Evolutionary conservation across 2,797 vertebrate species (phyloP).

Genomic region (Eurystomus glaucurus): DNA sequence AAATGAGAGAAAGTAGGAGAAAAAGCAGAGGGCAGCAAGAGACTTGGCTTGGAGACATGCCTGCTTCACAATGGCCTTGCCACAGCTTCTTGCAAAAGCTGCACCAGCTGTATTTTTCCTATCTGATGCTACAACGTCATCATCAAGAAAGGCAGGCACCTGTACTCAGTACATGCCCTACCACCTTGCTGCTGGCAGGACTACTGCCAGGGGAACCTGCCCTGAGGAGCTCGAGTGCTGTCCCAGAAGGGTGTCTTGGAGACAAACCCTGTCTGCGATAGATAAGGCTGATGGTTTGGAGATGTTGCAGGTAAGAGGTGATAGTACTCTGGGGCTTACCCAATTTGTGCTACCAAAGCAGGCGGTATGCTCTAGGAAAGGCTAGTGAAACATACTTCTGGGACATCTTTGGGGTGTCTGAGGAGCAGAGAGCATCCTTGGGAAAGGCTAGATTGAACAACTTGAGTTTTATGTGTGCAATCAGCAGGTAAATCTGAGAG

Average conservation of each 20-base stretch:
- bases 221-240: not conserved
- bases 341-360: not conserved
- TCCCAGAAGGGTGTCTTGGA: not conserved
- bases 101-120: not conserved
- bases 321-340: not conserved
- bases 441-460: not conserved
- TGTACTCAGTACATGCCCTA: not conserved
- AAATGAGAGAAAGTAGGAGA: not conserved
- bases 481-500: not conserved
- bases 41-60: not conserved
- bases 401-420: not conserved
- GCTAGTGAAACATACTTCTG: not conserved
- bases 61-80: not conserved
- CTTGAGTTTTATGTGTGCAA: not conserved
- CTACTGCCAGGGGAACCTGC: not conserved
- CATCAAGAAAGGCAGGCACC: not conserved
- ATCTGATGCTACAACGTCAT: not conserved
- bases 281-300: not conserved
- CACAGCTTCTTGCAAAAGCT: not conserved
- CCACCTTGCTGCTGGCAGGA: not conserved
- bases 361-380: not conserved
- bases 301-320: not conserved
- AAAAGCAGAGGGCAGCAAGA: not conserved
- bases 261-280: not conserved
- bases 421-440: not conserved